Percentiles rank a stretch among this genome's conserved stretches.
These are phyloP conservation scores for Acrossocheilus fasciatus DNA, from an alignment of 2,797 vertebrate genomes.

Conservation along the genomic window DNA sequence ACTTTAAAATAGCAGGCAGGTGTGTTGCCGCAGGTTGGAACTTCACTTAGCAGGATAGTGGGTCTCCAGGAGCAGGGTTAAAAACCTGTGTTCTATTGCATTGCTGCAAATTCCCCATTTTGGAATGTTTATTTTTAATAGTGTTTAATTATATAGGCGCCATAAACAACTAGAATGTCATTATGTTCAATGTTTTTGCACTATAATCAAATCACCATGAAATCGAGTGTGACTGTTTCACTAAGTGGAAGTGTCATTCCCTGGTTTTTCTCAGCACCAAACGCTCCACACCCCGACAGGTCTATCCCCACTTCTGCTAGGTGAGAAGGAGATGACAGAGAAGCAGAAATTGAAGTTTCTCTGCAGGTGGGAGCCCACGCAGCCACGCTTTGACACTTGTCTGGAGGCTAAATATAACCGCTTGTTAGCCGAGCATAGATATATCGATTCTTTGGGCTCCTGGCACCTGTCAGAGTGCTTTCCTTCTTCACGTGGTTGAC, in stretches of 20 bases:
- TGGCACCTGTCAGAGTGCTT: constrained; percentile 58
- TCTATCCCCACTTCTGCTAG: constrained; percentile 48
- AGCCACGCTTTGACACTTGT: constrained; percentile 58
- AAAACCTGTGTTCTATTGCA: background rate
- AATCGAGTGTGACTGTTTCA: constrained; percentile 36
- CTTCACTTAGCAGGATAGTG: background rate
- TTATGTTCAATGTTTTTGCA: constrained; percentile 1
- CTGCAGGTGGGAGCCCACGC: constrained; percentile 57
- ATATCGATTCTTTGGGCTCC: constrained; percentile 60
- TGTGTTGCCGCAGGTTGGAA: background rate
- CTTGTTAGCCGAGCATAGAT: constrained; percentile 65
- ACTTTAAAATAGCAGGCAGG: background rate
- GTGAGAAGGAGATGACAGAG: constrained; percentile 46
- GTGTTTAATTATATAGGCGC: background rate
- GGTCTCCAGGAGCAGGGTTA: background rate
- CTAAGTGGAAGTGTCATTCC: constrained; percentile 46
- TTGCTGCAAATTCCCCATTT: background rate
- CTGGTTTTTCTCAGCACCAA: constrained; percentile 44
- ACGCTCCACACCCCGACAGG: constrained; percentile 44
- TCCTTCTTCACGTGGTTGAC: constrained; percentile 18
- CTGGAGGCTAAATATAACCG: constrained; percentile 65
- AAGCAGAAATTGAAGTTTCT: constrained; percentile 54
- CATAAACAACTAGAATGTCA: background rate
- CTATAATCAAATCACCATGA: constrained; percentile 26
- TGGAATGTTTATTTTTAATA: background rate